A percentile compares a stretch with the other conserved stretches of the same genome.
Evolutionary conservation across 2,888 invertebrate genomes (phyloP).

Genomic region (Pilophorus perplexus): DNA sequence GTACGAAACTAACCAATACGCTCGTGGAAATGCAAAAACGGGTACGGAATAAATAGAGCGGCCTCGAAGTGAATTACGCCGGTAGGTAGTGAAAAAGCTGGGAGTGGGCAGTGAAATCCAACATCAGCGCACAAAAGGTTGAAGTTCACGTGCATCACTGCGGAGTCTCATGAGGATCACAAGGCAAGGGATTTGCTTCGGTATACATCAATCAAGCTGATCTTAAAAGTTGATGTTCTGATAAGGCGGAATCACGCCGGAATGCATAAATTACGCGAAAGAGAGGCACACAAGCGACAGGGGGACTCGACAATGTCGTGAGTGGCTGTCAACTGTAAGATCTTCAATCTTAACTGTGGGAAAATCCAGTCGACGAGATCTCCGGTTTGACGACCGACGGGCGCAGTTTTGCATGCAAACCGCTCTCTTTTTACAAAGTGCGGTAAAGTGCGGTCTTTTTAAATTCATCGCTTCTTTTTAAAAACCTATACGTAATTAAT

Average conservation of each 20-base stretch:
- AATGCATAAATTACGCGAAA: neutral
- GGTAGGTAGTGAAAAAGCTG: conserved; percentile 7
- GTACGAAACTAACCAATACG: too few relatives aligned
- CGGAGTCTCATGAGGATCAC: too few relatives aligned
- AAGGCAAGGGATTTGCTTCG: too few relatives aligned
- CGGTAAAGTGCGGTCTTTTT: too few relatives aligned
- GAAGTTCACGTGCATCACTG: conserved; percentile 7
- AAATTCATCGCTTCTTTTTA: too few relatives aligned
- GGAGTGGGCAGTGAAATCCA: neutral
- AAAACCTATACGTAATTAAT: too few relatives aligned
- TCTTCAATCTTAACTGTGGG: neutral
- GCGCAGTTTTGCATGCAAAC: too few relatives aligned
- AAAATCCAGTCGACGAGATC: too few relatives aligned
- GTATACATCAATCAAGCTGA: conserved; percentile 10
- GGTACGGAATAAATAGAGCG: conserved; percentile 23
- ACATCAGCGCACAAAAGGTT: conserved; percentile 3
- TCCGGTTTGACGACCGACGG: too few relatives aligned
- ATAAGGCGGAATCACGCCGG: too few relatives aligned
- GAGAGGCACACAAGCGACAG: neutral
- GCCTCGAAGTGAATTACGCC: conserved; percentile 4
- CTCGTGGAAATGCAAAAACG: conserved; percentile 17
- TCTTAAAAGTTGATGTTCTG: too few relatives aligned
- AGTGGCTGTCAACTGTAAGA: neutral
- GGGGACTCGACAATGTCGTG: neutral
- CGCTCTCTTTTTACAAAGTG: too few relatives aligned